These are phyloP conservation scores for Gibbula magus DNA, from an alignment of 2,888 invertebrate species.

Conservation along the genomic window DNA sequence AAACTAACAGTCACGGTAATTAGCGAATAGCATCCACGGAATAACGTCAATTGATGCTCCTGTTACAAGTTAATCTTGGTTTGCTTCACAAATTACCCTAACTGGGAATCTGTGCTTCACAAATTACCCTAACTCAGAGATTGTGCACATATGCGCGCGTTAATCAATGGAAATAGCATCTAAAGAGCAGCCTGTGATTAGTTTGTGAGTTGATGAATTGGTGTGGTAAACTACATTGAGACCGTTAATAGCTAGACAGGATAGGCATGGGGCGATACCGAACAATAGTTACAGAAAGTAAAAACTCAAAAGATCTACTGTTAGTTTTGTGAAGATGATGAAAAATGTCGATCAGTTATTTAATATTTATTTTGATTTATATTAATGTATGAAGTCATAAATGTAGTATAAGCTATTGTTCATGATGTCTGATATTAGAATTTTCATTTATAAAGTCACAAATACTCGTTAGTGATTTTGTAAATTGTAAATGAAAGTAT, in stretches of 20 bases:
- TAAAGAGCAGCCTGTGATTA: slow-evolving; percentile 7
- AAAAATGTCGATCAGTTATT: background rate
- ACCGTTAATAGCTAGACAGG: too few relatives aligned
- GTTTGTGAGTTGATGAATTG: background rate
- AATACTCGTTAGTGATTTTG: too few relatives aligned
- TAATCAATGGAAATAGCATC: background rate
- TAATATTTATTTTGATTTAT: too few relatives aligned
- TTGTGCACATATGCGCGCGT: slow-evolving; percentile 15
- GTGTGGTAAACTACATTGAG: background rate
- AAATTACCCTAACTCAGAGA: background rate
- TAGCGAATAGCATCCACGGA: background rate
- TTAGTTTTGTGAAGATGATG: background rate
- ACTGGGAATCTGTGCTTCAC: background rate
- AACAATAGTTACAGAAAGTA: background rate
- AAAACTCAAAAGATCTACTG: background rate
- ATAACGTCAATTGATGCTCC: background rate
- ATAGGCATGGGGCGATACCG: background rate
- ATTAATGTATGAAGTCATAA: too few relatives aligned
- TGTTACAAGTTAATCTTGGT: slow-evolving; percentile 20
- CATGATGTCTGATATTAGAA: too few relatives aligned
- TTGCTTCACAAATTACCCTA: slow-evolving; percentile 12
- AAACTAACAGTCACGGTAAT: background rate
- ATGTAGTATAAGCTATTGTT: too few relatives aligned
- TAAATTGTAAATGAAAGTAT: too few relatives aligned
- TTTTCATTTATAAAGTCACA: too few relatives aligned